A percentile compares a stretch with the other conserved stretches of the same genome.
Conservation (phyloP, 2,797 vertebrate species). For the Cossypha heuglini region DNA sequence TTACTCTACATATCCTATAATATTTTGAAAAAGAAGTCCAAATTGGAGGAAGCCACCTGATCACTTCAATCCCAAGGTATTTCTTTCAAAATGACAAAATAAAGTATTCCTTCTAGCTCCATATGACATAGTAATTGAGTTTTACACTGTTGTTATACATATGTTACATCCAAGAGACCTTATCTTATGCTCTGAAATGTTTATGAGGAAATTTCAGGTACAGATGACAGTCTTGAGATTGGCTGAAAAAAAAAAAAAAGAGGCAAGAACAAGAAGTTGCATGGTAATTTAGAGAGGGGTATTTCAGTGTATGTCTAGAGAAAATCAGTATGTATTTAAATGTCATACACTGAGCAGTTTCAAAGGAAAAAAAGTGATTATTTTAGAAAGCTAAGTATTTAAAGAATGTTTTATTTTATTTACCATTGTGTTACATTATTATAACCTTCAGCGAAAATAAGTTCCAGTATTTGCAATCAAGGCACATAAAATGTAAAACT, state of each 20-base stretch:
- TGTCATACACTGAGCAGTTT: neutral
- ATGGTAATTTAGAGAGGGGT: neutral
- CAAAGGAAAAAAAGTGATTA: neutral
- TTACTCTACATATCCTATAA: neutral
- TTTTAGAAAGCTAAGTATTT: neutral
- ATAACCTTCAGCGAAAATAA: neutral
- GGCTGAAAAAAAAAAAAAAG: neutral
- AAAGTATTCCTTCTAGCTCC: neutral
- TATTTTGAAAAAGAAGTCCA: neutral
- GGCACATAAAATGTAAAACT: neutral
- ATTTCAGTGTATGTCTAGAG: neutral
- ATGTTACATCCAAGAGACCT: neutral
- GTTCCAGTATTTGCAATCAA: neutral
- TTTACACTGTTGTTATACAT: neutral
- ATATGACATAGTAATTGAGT: neutral
- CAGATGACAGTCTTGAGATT: rapidly evolving
- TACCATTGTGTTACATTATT: neutral
- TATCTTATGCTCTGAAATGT: neutral
- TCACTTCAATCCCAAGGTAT: neutral
- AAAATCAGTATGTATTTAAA: neutral
- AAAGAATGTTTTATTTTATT: neutral
- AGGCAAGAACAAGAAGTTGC: neutral
- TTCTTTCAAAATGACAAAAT: neutral
- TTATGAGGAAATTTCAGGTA: neutral
- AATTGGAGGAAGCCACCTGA: neutral